Percentiles rank a stretch among this genome's conserved stretches.
These are phyloP conservation scores for Leucophenga montana DNA, from an alignment of 2,888 invertebrate species.

Conservation along the genomic window DNA sequence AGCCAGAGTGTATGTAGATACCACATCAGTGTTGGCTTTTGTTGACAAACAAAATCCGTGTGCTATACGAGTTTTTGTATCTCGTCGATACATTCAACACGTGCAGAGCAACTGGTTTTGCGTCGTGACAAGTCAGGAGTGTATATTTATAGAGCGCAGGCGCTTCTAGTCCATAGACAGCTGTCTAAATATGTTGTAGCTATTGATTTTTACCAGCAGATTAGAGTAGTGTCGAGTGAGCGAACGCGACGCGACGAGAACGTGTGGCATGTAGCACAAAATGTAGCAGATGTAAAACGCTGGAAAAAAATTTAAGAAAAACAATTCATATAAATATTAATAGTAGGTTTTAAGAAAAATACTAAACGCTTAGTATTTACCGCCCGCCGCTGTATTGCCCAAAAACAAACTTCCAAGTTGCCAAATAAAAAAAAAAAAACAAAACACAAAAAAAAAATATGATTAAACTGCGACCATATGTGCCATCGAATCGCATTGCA, in stretches of 20 bases:
- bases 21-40: conserved; percentile 48
- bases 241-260: neutral
- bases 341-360: conserved; percentile 7
- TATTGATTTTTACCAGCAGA: conserved; percentile 40
- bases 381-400: conserved; percentile 1
- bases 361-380: neutral
- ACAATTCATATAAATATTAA: neutral
- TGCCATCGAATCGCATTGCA: conserved; percentile 77
- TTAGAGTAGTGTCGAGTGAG: neutral
- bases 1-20: too few relatives aligned
- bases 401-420: too few relatives aligned
- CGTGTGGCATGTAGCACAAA: neutral
- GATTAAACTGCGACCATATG: conserved; percentile 77
- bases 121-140: neutral
- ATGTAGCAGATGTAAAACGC: conserved; percentile 10
- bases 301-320: conserved; percentile 34
- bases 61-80: conserved; percentile 49
- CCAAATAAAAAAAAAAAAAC: neutral
- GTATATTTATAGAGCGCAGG: conserved; percentile 45
- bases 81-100: conserved; percentile 46
- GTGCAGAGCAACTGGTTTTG: conserved; percentile 47
- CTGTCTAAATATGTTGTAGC: conserved; percentile 55
- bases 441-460: conserved; percentile 52
- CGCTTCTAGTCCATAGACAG: conserved; percentile 40
- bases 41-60: conserved; percentile 63